These are phyloP conservation scores for Cryptophagus acutangulus DNA, from an alignment of 2,888 invertebrate genomes.

Conservation along the genomic window DNA sequence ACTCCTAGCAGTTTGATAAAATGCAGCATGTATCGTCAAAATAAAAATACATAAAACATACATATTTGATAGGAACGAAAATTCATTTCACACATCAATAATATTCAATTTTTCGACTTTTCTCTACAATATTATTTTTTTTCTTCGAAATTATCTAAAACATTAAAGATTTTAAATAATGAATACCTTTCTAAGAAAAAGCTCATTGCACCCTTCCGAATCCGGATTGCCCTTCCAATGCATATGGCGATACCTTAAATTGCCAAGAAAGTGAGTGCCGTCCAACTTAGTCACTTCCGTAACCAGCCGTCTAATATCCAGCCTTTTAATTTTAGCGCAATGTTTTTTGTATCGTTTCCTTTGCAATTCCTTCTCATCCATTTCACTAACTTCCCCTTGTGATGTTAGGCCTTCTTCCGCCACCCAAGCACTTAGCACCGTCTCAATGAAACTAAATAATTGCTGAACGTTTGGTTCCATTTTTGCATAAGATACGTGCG, in stretches of 20 bases:
- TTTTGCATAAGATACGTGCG: constrained; percentile 51
- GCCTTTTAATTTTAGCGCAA: constrained; percentile 60
- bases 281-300: constrained; percentile 66
- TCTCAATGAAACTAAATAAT: constrained; percentile 76
- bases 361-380: constrained; percentile 61
- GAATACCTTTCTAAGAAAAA: constrained; percentile 77
- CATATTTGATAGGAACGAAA: too few species aligned
- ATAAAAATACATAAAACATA: too few species aligned
- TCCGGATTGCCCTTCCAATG: constrained; percentile 84
- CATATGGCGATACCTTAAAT: constrained; percentile 68
- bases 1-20: too few species aligned
- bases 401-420: constrained; percentile 67
- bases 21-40: too few species aligned
- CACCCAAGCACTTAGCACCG: constrained; percentile 74
- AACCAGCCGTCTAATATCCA: constrained; percentile 65
- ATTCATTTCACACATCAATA: too few species aligned
- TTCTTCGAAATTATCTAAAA: too few species aligned
- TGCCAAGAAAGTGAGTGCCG: constrained; percentile 63
- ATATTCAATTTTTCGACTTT: too few species aligned
- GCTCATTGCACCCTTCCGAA: constrained; percentile 82
- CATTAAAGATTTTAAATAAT: constrained; percentile 12
- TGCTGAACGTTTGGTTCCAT: constrained; percentile 75
- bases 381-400: constrained; percentile 69
- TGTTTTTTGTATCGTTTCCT: constrained; percentile 58
- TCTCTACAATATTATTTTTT: too few species aligned